Conservation (phyloP, 1,140 invertebrate species). For the Drosophila varians region DNA sequence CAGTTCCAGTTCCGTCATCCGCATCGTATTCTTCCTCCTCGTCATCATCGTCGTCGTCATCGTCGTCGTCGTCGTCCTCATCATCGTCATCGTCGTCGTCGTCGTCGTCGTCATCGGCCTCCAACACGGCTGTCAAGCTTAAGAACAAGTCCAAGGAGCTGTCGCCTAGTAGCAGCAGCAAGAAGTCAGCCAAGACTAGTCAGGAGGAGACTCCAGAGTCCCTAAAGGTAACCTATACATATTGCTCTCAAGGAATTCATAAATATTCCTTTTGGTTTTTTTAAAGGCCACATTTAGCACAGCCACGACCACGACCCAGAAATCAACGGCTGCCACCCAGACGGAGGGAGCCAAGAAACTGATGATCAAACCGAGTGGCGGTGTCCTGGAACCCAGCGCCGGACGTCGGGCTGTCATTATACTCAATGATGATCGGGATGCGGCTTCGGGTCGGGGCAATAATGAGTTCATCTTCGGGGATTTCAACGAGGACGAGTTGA, state of each 20-base stretch:
- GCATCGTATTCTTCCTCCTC: not conserved
- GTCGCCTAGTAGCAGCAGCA: slow-evolving; percentile 21
- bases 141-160: slow-evolving; percentile 51
- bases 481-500: slow-evolving; percentile 81
- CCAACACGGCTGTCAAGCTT: slow-evolving; percentile 13
- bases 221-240: not conserved
- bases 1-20: not conserved
- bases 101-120: not conserved
- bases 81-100: slow-evolving; percentile 16
- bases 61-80: not conserved
- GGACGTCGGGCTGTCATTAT: slow-evolving; percentile 86
- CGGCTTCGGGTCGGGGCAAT: slow-evolving; percentile 33
- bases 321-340: slow-evolving; percentile 61
- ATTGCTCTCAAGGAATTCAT: not conserved
- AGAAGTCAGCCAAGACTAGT: slow-evolving; percentile 43
- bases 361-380: not conserved
- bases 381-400: slow-evolving; percentile 6
- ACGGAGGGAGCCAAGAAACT: slow-evolving; percentile 54
- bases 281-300: slow-evolving; percentile 3
- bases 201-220: slow-evolving; percentile 28
- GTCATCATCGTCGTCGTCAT: not conserved
- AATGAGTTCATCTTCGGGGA: slow-evolving; percentile 83
- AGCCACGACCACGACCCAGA: slow-evolving; percentile 11
- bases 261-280: not conserved
- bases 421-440: slow-evolving; percentile 84